Conservation (phyloP, 1,140 invertebrate species). For the Callitettix versicolor region DNA sequence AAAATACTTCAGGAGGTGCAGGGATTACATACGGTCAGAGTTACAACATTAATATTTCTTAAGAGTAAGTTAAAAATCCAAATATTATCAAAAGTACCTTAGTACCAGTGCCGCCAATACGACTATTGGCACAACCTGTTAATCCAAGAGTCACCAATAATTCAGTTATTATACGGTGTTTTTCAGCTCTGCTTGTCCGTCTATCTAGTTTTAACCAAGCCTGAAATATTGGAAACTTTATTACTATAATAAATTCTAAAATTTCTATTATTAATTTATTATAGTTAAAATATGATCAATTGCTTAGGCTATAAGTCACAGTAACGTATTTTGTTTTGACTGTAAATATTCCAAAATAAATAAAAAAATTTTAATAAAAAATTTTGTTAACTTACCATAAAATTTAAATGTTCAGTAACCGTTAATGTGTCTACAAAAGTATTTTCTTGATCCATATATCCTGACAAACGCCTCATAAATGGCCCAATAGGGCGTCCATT, state of each 20-base stretch:
- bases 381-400: conserved; percentile 74
- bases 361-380: no score
- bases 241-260: no score
- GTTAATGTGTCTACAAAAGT: conserved; percentile 79
- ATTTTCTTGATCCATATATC: conserved; percentile 91
- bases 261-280: no score
- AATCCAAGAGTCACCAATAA: conserved; percentile 65
- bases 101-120: conserved; percentile 51
- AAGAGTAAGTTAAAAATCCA: no score
- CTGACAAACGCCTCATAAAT: conserved; percentile 71
- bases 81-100: not conserved
- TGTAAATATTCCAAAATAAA: no score
- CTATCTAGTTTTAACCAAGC: conserved; percentile 70
- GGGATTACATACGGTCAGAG: no score
- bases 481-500: conserved; percentile 55
- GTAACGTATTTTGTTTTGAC: no score
- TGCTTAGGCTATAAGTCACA: no score
- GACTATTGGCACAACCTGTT: conserved; percentile 49
- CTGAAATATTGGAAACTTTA: no score
- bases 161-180: conserved; percentile 53
- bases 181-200: conserved; percentile 41
- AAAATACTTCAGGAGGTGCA: no score
- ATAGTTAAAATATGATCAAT: no score
- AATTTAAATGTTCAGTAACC: conserved; percentile 77
- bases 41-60: conserved; percentile 12